phyloP scores from a whole-genome alignment of 1,140 invertebrate genomes.

The Drosophila trapezifrons region DNA sequence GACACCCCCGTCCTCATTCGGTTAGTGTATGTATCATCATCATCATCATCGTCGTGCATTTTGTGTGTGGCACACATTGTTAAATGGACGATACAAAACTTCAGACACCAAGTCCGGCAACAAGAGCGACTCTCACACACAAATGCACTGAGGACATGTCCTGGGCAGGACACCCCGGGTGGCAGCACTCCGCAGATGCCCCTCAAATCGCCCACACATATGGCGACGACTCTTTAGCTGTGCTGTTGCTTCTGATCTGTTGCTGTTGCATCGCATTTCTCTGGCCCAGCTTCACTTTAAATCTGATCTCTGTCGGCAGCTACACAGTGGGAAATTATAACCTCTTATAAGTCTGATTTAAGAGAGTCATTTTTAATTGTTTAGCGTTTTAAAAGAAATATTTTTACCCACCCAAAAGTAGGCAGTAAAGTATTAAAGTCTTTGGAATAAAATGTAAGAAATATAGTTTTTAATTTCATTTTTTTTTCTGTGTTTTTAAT shows the following conservation, averaged over 20 bases:
- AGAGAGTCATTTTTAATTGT: too few species aligned
- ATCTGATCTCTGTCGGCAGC: constrained; percentile 42
- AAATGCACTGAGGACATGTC: constrained; percentile 17
- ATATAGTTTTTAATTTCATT: neutral
- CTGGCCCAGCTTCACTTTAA: constrained; percentile 32
- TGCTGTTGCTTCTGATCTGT: constrained; percentile 39
- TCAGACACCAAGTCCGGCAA: constrained; percentile 43
- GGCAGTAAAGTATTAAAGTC: too few species aligned
- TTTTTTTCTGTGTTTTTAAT: neutral
- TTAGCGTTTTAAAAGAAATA: neutral
- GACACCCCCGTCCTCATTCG: constrained; percentile 7
- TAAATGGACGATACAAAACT: constrained; percentile 82
- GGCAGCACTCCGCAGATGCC: neutral
- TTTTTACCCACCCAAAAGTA: too few species aligned
- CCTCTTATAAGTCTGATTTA: too few species aligned
- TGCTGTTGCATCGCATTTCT: constrained; percentile 47
- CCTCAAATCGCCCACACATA: constrained; percentile 15
- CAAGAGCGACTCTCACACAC: constrained; percentile 11
- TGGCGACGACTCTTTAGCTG: constrained; percentile 16
- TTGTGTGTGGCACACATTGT: constrained; percentile 78
- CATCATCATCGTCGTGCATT: constrained; percentile 69
- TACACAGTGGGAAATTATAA: constrained; percentile 3
- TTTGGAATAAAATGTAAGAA: too few species aligned
- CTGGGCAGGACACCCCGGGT: constrained; percentile 20
- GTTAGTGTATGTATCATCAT: constrained; percentile 62